Conservation (phyloP, 1,140 invertebrate genomes). For the Drosophila nannoptera region DNA sequence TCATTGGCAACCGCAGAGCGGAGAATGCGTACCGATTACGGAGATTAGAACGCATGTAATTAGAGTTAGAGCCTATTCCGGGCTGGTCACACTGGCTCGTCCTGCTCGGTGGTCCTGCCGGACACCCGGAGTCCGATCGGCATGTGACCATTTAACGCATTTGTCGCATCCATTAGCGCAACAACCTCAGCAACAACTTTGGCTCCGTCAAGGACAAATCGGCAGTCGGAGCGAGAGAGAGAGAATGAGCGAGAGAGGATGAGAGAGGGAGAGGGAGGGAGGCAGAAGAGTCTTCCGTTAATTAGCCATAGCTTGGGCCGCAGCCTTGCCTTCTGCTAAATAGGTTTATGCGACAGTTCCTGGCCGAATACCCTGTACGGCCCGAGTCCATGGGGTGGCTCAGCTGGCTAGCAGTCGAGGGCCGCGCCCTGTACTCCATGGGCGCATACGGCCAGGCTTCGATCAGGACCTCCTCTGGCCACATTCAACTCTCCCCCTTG, state of each 20-base stretch:
- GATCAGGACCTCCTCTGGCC: too few relatives aligned
- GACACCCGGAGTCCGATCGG: constrained; percentile 20
- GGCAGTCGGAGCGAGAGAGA: constrained; percentile 27
- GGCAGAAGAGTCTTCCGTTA: constrained; percentile 1
- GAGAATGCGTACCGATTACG: constrained; percentile 32
- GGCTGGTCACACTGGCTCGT: background rate
- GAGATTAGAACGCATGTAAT: constrained; percentile 51
- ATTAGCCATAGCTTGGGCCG: constrained; percentile 11
- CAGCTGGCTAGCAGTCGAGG: too few relatives aligned
- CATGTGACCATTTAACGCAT: constrained; percentile 47
- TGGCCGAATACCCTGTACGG: background rate
- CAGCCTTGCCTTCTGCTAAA: background rate
- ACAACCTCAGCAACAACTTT: constrained; percentile 82
- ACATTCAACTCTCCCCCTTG: too few relatives aligned
- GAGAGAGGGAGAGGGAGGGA: background rate
- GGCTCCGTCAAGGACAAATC: constrained; percentile 25
- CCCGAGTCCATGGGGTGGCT: too few relatives aligned
- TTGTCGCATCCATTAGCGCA: constrained; percentile 66
- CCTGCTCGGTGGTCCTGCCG: background rate
- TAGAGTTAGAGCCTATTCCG: constrained; percentile 25
- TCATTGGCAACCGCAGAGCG: constrained; percentile 16
- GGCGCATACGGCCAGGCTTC: too few relatives aligned
- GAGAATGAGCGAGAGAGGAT: constrained; percentile 2
- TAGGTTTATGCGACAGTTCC: background rate
- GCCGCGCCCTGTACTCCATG: too few relatives aligned